These are phyloP conservation scores for Entosphenus tridentatus DNA, from an alignment of 2,113 vertebrate species.

Conservation along the genomic window DNA sequence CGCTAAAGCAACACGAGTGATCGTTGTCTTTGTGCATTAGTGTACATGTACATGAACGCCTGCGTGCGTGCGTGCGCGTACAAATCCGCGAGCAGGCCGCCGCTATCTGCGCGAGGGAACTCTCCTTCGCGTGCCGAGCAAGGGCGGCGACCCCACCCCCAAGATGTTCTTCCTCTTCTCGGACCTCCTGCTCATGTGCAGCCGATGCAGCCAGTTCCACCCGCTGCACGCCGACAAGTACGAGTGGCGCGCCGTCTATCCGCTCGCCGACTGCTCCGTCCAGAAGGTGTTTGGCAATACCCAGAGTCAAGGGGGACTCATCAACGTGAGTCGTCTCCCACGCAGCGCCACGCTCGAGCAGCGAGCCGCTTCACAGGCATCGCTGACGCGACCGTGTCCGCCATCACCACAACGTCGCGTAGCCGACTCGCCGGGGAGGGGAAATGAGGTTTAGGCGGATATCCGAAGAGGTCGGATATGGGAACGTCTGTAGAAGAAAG, in stretches of 20 bases:
- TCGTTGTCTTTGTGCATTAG: too few species aligned
- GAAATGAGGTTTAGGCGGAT: too few species aligned
- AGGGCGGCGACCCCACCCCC: slow-evolving; percentile 28
- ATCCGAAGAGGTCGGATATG: too few species aligned
- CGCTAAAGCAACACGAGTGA: too few species aligned
- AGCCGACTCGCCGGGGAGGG: too few species aligned
- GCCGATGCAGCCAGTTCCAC: slow-evolving; percentile 31
- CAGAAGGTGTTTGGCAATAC: slow-evolving; percentile 44
- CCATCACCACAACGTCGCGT: too few species aligned
- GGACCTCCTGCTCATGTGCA: slow-evolving; percentile 46
- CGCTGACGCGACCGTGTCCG: too few species aligned
- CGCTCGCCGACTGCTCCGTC: slow-evolving; percentile 40
- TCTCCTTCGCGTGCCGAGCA: slow-evolving; percentile 27
- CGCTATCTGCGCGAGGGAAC: slow-evolving; percentile 31
- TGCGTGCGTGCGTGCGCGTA: too few species aligned
- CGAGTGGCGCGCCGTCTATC: slow-evolving; percentile 20
- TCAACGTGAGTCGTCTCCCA: slow-evolving; percentile 20
- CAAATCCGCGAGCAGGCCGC: slow-evolving; percentile 15
- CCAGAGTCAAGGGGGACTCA: slow-evolving; percentile 27
- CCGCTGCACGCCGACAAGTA: slow-evolving; percentile 27
- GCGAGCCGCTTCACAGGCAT: too few species aligned
- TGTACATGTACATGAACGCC: too few species aligned
- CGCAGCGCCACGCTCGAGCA: slow-evolving; percentile 10
- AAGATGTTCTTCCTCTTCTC: slow-evolving; percentile 68
- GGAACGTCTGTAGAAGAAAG: too few species aligned